Evolutionary conservation across 2,888 invertebrate genomes (phyloP), one percentile per base, ranked within the genome.

Genomic region (Ectemnius continuus): DNA sequence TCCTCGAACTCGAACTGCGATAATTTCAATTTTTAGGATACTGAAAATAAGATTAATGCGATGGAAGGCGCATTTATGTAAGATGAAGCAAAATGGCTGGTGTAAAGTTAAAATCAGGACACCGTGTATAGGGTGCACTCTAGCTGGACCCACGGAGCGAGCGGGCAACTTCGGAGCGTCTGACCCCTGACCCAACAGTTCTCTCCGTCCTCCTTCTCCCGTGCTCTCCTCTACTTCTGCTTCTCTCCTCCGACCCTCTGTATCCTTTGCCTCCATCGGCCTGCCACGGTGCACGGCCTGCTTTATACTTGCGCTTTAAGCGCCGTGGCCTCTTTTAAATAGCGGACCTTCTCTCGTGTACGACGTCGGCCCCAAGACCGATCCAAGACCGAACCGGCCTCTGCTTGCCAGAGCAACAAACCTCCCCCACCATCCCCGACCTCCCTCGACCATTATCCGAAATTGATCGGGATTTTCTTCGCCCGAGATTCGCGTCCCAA

Each of bases 111-210:
- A 26, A 66, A 74, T 46, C 23, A 14, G 65, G 67, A 71, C 83
- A 83, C 83, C 83, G 74, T 70, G 73, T 83, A 83, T 80, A 75
- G 16, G 58, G 67, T 66, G 74, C 79, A 80, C 78, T 79, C 74
- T 81, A 81, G 84, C 86, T 87, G 87, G 86, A 80, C 84, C 86
- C 80, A 81, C 81, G 84, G 85, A 86, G 82, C 78, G 85, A 83
- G 83, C 86, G 84, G 84, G 85, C 86, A 87, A 83, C 88, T 88
- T 87, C 87, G 87, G 83, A 88, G 80, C 86, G 85, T 82, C 87
- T 87, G 86, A 89, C 88, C 88, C 82, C 80, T 88, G 89, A 89
- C 89, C 88, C 86, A 79, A 79, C 81, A 86, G 75, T 84, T 87
- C 85, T 86, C 85, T 86, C 80, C 81, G 81, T 87, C 84, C 81